Conservation (phyloP, 2,113 vertebrate species). For the Notarius quadriscutis region DNA sequence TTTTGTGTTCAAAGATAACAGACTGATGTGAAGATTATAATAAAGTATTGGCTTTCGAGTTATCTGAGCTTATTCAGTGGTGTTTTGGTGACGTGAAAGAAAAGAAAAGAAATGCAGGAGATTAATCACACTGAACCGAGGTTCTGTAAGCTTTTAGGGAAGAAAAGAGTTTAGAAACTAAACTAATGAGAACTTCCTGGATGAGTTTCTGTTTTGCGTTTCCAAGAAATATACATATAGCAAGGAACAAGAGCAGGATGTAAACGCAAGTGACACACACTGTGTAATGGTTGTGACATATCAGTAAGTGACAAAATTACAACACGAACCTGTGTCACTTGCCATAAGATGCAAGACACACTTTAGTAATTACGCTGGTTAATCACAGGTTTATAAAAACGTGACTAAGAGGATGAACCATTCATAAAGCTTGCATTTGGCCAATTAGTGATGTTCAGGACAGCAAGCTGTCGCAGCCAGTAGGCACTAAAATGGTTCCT, state of each 20-base stretch:
- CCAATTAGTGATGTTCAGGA: not conserved
- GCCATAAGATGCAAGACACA: not conserved
- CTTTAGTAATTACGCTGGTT: not conserved
- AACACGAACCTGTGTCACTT: not conserved
- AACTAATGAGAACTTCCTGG: not conserved
- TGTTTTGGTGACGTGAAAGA: not conserved
- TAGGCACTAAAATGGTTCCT: not conserved
- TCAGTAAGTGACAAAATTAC: not conserved
- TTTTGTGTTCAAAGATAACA: constrained; percentile 32
- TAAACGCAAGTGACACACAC: not conserved
- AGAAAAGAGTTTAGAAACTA: not conserved
- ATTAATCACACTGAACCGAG: not conserved
- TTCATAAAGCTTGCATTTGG: not conserved
- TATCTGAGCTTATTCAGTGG: constrained; percentile 4
- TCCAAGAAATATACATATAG: not conserved
- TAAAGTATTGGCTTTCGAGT: constrained; percentile 4
- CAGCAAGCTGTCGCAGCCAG: not conserved
- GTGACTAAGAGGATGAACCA: not conserved
- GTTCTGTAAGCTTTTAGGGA: not conserved
- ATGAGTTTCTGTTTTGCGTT: not conserved
- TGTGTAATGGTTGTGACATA: not conserved
- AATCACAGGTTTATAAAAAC: not conserved
- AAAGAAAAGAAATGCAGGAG: not conserved
- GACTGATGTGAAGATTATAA: not conserved
- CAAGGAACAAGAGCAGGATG: not conserved